These are phyloP conservation scores for Habrosyne pyritoides DNA, from an alignment of 2,888 invertebrate genomes.

Conservation along the genomic window DNA sequence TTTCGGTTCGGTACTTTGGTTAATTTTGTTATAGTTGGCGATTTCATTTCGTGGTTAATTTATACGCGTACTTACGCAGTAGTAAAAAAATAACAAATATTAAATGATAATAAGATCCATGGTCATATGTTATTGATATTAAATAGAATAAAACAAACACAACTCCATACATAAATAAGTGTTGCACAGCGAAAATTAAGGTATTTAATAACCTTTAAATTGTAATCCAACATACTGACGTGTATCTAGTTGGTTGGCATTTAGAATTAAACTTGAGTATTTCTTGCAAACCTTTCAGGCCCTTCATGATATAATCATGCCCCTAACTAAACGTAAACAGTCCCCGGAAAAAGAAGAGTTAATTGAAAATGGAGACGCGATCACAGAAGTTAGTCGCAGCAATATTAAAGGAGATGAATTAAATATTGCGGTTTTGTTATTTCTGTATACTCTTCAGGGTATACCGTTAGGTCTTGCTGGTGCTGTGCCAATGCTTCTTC, in stretches of 20 bases:
- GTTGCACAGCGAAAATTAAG: conserved; percentile 63
- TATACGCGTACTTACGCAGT: no score
- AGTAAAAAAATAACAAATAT: no score
- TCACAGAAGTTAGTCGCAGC: conserved; percentile 51
- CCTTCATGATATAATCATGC: conserved; percentile 64
- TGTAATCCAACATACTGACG: conserved; percentile 52
- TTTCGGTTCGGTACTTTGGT: no score
- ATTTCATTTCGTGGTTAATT: background rate
- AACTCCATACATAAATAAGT: background rate
- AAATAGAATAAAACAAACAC: conserved; percentile 4
- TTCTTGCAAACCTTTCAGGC: conserved; percentile 50
- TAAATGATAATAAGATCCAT: no score
- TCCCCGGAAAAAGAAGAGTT: conserved; percentile 66
- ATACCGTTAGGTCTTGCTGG: conserved; percentile 97
- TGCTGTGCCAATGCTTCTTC: conserved; percentile 97
- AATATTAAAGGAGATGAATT: conserved; percentile 88
- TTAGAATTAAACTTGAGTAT: conserved; percentile 11
- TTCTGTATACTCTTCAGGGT: conserved; percentile 97
- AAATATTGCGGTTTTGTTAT: conserved; percentile 94
- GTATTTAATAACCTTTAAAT: conserved; percentile 37
- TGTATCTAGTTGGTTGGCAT: conserved; percentile 56
- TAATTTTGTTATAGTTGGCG: background rate
- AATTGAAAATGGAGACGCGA: conserved; percentile 69
- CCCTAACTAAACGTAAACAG: conserved; percentile 72
- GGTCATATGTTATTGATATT: background rate